Evolutionary conservation across 1,140 invertebrate species (phyloP).

Genomic region (Drosophila arawakana): DNA sequence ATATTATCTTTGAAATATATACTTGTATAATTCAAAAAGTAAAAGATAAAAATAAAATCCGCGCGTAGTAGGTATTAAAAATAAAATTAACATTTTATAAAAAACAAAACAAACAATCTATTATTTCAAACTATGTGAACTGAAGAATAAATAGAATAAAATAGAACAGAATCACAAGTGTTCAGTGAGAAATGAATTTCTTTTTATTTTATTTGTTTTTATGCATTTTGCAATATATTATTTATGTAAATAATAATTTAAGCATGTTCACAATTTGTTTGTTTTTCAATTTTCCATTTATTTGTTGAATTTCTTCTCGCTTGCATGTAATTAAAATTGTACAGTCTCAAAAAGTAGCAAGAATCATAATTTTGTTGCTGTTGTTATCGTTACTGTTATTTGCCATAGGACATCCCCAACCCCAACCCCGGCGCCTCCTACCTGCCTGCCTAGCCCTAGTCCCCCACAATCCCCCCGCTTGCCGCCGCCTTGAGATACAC

Average conservation of each 20-base stretch:
- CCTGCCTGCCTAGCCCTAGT: slow-evolving; percentile 3
- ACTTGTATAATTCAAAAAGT: slow-evolving; percentile 62
- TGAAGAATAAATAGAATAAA: neutral
- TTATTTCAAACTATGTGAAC: slow-evolving; percentile 3
- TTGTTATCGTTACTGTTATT: slow-evolving; percentile 37
- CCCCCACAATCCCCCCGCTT: slow-evolving; percentile 21
- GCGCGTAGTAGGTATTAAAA: slow-evolving; percentile 78
- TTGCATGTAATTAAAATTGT: slow-evolving; percentile 74
- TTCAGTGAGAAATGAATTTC: slow-evolving; percentile 42
- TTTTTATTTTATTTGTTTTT: slow-evolving; percentile 59
- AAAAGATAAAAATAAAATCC: slow-evolving; percentile 54
- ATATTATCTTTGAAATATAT: slow-evolving; percentile 56
- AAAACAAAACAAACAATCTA: slow-evolving; percentile 43
- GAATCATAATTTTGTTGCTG: slow-evolving; percentile 64
- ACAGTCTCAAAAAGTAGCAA: slow-evolving; percentile 80
- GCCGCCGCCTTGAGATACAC: neutral
- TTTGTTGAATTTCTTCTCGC: slow-evolving; percentile 56
- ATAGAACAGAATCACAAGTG: neutral
- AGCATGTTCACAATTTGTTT: slow-evolving; percentile 68
- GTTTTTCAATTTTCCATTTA: slow-evolving; percentile 6
- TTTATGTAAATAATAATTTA: slow-evolving; percentile 47
- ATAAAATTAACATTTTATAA: slow-evolving; percentile 81
- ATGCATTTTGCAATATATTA: slow-evolving; percentile 27
- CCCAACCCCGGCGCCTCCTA: neutral
- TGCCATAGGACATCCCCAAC: slow-evolving; percentile 20